phyloP scores from a whole-genome alignment of 2,888 invertebrate species.

The Cacoxenus indagator region DNA sequence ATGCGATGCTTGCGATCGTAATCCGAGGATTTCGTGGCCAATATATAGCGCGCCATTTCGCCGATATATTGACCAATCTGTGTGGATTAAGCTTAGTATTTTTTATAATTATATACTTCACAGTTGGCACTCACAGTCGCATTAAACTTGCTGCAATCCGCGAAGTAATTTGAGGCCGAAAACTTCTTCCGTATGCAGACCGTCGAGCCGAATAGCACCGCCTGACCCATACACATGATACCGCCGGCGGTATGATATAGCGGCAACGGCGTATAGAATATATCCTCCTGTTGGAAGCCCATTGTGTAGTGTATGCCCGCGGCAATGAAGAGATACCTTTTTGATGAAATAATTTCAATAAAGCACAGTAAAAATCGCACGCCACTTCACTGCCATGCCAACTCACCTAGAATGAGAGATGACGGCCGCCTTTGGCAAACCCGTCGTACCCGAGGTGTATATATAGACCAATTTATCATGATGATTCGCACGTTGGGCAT shows the following conservation, averaged over 20 bases:
- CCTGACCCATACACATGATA: constrained; percentile 85
- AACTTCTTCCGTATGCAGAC: constrained; percentile 90
- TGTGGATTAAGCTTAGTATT: too few species aligned
- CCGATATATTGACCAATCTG: constrained; percentile 90
- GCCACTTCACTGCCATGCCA: too few species aligned
- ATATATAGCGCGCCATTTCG: constrained; percentile 89
- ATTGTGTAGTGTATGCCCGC: constrained; percentile 81
- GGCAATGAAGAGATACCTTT: constrained; percentile 84
- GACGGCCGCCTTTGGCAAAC: constrained; percentile 96
- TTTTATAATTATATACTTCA: too few species aligned
- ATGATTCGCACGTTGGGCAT: constrained; percentile 72
- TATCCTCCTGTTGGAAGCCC: constrained; percentile 78
- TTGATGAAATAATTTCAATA: neutral
- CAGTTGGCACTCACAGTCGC: constrained; percentile 80
- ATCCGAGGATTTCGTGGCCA: constrained; percentile 80
- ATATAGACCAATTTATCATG: constrained; percentile 90
- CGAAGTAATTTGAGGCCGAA: constrained; percentile 92
- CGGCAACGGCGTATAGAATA: constrained; percentile 91
- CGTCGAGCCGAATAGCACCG: constrained; percentile 84
- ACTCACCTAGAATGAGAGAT: constrained; percentile 89
- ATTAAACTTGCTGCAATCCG: constrained; percentile 91
- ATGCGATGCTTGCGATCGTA: constrained; percentile 80
- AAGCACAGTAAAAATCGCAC: neutral
- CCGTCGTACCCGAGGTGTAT: constrained; percentile 98
- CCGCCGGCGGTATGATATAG: constrained; percentile 97